phyloP scores from a whole-genome alignment of 2,888 invertebrate species.

The Deilephila porcellus region DNA sequence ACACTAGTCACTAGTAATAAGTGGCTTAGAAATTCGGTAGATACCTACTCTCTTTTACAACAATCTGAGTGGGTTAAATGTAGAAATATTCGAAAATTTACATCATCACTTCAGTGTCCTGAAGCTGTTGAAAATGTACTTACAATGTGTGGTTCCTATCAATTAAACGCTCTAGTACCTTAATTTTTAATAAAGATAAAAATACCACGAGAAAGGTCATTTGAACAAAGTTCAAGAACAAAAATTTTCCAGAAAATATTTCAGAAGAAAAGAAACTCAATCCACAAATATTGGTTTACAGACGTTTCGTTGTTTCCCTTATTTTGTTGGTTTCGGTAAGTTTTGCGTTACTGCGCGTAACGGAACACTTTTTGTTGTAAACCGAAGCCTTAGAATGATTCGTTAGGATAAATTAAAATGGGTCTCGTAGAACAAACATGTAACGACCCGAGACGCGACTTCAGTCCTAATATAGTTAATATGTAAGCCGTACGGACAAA shows the following conservation, averaged over 20 bases:
- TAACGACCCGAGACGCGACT: not conserved
- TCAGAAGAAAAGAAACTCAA: not conserved
- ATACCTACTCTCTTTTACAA: no score
- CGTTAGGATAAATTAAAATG: constrained; percentile 1
- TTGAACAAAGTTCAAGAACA: not conserved
- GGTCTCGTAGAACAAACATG: not conserved
- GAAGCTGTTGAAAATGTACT: not conserved
- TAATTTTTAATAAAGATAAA: not conserved
- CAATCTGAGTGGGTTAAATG: no score
- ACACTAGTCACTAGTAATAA: not conserved
- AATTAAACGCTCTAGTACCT: not conserved
- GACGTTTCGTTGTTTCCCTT: constrained; percentile 23
- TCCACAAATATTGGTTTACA: constrained; percentile 18
- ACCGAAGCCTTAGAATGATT: constrained; percentile 13
- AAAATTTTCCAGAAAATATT: not conserved
- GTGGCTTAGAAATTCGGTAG: no score
- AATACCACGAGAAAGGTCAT: not conserved
- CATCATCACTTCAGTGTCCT: no score
- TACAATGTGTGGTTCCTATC: not conserved
- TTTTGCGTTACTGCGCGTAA: constrained; percentile 14
- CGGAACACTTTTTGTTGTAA: constrained; percentile 22
- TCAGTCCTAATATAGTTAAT: not conserved
- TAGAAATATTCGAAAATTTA: no score
- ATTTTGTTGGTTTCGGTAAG: constrained; percentile 24
- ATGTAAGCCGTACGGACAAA: no score